Evolutionary conservation across 2,888 invertebrate genomes (phyloP), one percentile per base, ranked within the genome.

Genomic region (Cactoblastis cactorum): DNA sequence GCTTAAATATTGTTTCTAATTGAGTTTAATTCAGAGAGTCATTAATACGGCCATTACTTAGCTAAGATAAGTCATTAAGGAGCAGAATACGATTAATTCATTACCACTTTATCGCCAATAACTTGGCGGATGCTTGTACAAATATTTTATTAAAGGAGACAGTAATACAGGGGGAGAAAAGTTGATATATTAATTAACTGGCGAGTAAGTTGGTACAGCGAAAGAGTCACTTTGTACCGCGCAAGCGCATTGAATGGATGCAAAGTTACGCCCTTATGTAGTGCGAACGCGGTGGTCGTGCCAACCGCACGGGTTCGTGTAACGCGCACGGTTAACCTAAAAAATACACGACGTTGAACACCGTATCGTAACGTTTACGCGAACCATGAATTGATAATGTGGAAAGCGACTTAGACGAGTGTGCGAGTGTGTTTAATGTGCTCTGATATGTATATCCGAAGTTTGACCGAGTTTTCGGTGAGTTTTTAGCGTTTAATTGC

Each of bases 171-270:
- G 72, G 78, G 77, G 77, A 76, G 79, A 84, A 87, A 88, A 86
- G 85, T 87, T 88, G 83, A 85, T 85, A 84, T 86, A 87, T 86
- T 88, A 88, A 88, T 88, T 88, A 87, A 86, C 84, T 84, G 70
- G 77, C 79, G 84, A 84, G 83, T 83, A 84, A 87, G 85, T 84
- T 84, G 70, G 81, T 77, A 77, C 79, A 75, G 76, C 73, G 72
- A 76, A 84, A 81, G 84, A 85, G 84, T 86, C 83, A 84, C 83
- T 85, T 71, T 62, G 76, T 70, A 80, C 66, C 62, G 78, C 88
- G 88, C 88, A 86, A 56, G 88, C 88, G 88, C 86, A 80, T 45
- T 75, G 65, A 66, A 69, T 65, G 65, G 56, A 59, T 64, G 65
- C 74, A 68, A 69, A 72, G 74, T 74, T 77, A 82, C 83, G 80